phyloP scores from a whole-genome alignment of 2,888 invertebrate species.

The Chaetoderma sp. region DNA sequence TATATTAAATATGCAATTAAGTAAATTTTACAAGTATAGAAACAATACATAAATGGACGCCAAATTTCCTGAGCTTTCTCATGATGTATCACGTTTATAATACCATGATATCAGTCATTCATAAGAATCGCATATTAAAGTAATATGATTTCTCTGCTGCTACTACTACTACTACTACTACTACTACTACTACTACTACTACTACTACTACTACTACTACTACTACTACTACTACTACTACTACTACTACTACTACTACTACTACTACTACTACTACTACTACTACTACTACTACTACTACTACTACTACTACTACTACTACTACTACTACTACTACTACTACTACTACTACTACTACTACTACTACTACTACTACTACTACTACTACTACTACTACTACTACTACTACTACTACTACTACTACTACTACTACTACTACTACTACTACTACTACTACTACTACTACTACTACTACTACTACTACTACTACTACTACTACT shows the following conservation, averaged over 20 bases:
- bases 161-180: not conserved
- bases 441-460: conserved; percentile 6
- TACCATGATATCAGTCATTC: not conserved
- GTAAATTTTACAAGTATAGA: no score
- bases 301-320: not conserved
- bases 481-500: conserved; percentile 7
- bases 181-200: not conserved
- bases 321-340: not conserved
- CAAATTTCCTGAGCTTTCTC: no score
- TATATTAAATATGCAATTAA: no score
- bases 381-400: not conserved
- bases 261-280: not conserved
- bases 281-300: not conserved
- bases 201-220: not conserved
- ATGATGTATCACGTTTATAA: no score
- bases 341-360: not conserved
- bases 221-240: not conserved
- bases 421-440: conserved; percentile 3
- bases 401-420: not conserved
- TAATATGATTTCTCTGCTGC: not conserved
- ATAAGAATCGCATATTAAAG: not conserved
- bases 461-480: conserved; percentile 11
- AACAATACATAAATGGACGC: no score
- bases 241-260: not conserved
- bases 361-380: not conserved